A percentile compares a stretch with the other conserved stretches of the same genome.
phyloP scores from a whole-genome alignment of 2,797 vertebrate species.

The Gallirallus australis region DNA sequence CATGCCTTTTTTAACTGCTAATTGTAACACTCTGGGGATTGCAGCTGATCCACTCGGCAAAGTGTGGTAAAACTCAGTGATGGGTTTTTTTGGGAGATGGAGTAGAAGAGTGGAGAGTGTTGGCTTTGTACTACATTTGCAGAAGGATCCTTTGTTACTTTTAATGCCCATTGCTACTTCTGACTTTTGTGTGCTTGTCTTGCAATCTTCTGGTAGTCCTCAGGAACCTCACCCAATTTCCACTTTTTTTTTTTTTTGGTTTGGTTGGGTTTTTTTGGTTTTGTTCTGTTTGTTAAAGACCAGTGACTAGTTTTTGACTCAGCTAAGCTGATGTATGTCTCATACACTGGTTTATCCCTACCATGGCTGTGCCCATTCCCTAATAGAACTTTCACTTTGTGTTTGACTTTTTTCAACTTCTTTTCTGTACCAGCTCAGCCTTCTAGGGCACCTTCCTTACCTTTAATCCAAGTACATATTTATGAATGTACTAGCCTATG shows the following conservation, averaged over 20 bases:
- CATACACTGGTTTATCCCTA: neutral
- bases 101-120: too few relatives aligned
- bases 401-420: neutral
- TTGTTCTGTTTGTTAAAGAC: neutral
- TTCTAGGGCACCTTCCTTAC: neutral
- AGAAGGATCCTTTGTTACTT: neutral
- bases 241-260: neutral
- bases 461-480: neutral
- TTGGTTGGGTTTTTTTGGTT: too few relatives aligned
- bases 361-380: fast-evolving
- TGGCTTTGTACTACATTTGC: neutral
- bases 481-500: neutral
- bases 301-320: neutral
- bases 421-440: neutral
- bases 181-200: neutral
- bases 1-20: neutral
- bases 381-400: neutral
- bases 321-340: neutral
- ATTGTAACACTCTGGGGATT: neutral
- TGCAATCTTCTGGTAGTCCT: neutral
- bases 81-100: neutral
- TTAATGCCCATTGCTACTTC: neutral
- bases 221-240: neutral
- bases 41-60: neutral
- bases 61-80: neutral